Evolutionary conservation across 2,113 vertebrate genomes (phyloP).

Genomic region (Fregata magnificens): DNA sequence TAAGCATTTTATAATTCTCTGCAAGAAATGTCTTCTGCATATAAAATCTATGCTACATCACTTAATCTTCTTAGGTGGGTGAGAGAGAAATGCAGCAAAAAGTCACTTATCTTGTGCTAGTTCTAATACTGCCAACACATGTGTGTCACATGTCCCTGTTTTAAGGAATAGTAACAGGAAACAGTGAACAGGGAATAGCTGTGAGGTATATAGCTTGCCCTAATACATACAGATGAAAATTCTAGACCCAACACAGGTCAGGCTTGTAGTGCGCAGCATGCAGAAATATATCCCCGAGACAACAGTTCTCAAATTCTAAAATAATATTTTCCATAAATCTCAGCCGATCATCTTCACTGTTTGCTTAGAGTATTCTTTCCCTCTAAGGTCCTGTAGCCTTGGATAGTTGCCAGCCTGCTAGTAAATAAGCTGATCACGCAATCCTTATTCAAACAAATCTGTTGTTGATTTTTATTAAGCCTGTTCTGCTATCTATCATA

Average conservation of each 20-base stretch:
- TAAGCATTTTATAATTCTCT: neutral
- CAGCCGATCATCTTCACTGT: neutral
- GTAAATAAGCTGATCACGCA: neutral
- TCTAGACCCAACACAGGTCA: neutral
- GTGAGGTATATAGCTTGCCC: neutral
- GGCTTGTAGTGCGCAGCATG: neutral
- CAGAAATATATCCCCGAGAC: neutral
- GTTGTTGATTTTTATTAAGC: neutral
- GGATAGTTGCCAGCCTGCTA: neutral
- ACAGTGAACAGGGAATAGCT: neutral
- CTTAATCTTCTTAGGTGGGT: neutral
- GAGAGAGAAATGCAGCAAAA: neutral
- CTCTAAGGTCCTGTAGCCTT: neutral
- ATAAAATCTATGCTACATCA: neutral
- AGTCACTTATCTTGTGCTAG: neutral
- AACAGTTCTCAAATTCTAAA: neutral
- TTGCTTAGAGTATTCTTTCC: neutral
- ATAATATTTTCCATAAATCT: neutral
- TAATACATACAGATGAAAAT: neutral
- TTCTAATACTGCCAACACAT: neutral
- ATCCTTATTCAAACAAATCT: constrained; percentile 18
- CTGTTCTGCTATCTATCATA: neutral
- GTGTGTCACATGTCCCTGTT: neutral
- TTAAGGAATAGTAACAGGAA: neutral
- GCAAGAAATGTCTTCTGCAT: neutral